These are phyloP conservation scores for Micropterix aruncella DNA, from an alignment of 2,888 invertebrate species.

Conservation along the genomic window DNA sequence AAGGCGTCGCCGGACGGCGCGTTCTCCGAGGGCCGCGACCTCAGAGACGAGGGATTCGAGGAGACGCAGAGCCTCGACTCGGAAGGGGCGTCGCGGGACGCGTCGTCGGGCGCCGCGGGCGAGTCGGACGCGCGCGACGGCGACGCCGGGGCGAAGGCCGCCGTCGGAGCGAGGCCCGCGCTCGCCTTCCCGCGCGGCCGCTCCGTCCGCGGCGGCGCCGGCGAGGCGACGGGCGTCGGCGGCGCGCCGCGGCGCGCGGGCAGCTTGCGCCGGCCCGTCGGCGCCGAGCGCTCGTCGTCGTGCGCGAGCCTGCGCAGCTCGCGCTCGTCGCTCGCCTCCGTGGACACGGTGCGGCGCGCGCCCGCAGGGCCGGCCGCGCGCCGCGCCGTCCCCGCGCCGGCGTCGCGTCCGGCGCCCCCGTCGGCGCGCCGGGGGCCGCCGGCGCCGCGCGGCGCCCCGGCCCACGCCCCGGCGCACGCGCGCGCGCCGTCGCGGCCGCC, in stretches of 20 bases:
- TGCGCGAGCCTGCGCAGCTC: constrained; percentile 70
- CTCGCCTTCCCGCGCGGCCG: constrained; percentile 26
- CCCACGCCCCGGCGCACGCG: constrained; percentile 9
- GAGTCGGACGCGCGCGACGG: constrained; percentile 38
- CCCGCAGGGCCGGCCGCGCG: constrained; percentile 35
- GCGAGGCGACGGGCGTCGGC: constrained; percentile 7
- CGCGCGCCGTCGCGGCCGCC: constrained; percentile 12
- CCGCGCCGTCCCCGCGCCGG: constrained; percentile 37
- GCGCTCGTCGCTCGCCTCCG: constrained; percentile 64
- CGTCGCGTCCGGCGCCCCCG: constrained; percentile 24
- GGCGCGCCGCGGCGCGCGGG: constrained; percentile 14
- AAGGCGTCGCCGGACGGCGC: constrained; percentile 9
- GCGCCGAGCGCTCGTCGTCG: constrained; percentile 65
- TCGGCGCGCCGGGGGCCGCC: constrained; percentile 14
- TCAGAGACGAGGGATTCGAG: constrained; percentile 83
- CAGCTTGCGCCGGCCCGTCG: constrained; percentile 34
- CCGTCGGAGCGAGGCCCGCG: constrained; percentile 17
- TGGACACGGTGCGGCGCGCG: constrained; percentile 63
- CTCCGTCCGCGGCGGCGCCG: constrained; percentile 14
- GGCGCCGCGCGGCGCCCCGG: constrained; percentile 9
- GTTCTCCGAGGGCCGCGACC: constrained; percentile 41
- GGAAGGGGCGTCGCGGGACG: constrained; percentile 74
- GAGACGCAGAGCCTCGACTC: constrained; percentile 81
- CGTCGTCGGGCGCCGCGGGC: constrained; percentile 62
- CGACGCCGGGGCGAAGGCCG: constrained; percentile 24